Evolutionary conservation across 2,888 invertebrate genomes (phyloP).

Genomic region (Ormyrus rosae): DNA sequence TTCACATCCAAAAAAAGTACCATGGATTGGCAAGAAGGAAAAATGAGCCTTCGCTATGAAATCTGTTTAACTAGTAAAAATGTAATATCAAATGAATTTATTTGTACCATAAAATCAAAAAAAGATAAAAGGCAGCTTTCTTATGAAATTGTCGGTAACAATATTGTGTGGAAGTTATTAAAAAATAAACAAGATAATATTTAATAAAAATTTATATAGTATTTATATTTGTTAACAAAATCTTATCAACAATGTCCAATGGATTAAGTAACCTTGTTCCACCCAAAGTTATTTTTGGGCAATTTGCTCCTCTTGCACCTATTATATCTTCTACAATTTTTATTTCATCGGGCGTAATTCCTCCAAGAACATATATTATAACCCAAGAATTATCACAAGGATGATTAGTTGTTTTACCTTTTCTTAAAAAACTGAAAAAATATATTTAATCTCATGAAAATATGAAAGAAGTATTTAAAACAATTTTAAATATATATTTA

Average conservation of each 20-base stretch:
- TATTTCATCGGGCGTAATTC: slow-evolving; percentile 82
- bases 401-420: slow-evolving; percentile 76
- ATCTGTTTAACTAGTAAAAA: slow-evolving; percentile 66
- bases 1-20: slow-evolving; percentile 73
- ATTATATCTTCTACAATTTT: slow-evolving; percentile 75
- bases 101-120: slow-evolving; percentile 55
- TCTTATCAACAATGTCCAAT: slow-evolving; percentile 67
- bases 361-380: slow-evolving; percentile 82
- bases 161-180: slow-evolving; percentile 54
- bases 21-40: slow-evolving; percentile 44
- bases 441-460: neutral
- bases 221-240: slow-evolving; percentile 66
- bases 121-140: slow-evolving; percentile 31
- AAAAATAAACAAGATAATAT: slow-evolving; percentile 23
- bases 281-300: slow-evolving; percentile 66
- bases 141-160: slow-evolving; percentile 54
- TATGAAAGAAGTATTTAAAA: neutral
- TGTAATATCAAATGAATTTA: slow-evolving; percentile 49
- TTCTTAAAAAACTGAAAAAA: slow-evolving; percentile 78
- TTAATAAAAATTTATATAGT: slow-evolving; percentile 44
- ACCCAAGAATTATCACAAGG: slow-evolving; percentile 82
- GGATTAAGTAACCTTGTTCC: slow-evolving; percentile 72
- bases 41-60: slow-evolving; percentile 71
- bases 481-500: neutral
- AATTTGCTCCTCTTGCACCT: slow-evolving; percentile 55